These are phyloP conservation scores for Molorchus minor DNA, from an alignment of 2,888 invertebrate genomes.

Conservation along the genomic window DNA sequence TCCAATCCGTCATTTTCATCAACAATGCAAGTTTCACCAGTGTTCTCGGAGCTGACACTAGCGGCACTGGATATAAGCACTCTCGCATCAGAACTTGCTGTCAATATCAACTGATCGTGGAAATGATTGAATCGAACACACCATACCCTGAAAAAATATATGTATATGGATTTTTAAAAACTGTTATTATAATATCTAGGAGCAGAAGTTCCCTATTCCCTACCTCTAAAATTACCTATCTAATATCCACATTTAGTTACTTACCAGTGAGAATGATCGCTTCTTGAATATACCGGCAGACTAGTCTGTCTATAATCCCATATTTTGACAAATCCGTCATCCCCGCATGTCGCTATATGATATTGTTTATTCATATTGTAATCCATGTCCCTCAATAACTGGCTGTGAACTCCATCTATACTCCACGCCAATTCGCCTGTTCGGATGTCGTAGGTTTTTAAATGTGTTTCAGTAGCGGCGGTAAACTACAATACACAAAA, in stretches of 20 bases:
- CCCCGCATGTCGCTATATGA: slow-evolving; percentile 91
- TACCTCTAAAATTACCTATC: background rate
- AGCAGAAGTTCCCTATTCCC: too few species aligned
- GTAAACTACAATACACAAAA: slow-evolving; percentile 75
- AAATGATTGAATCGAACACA: slow-evolving; percentile 94
- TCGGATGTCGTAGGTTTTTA: slow-evolving; percentile 89
- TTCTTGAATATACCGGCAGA: slow-evolving; percentile 80
- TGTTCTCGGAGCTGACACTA: slow-evolving; percentile 85
- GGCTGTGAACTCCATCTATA: slow-evolving; percentile 85
- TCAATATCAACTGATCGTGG: slow-evolving; percentile 94
- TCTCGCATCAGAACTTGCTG: slow-evolving; percentile 94
- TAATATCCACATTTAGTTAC: background rate
- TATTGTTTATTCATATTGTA: slow-evolving; percentile 99
- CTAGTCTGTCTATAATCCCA: slow-evolving; percentile 92
- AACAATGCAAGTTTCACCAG: slow-evolving; percentile 64
- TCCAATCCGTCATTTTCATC: slow-evolving; percentile 64
- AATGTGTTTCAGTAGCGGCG: slow-evolving; percentile 84
- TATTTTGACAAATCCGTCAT: slow-evolving; percentile 93
- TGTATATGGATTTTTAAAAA: too few species aligned
- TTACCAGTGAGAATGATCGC: slow-evolving; percentile 89
- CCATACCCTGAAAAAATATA: slow-evolving; percentile 83
- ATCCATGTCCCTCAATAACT: slow-evolving; percentile 90
- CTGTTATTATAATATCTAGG: too few species aligned
- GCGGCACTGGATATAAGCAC: slow-evolving; percentile 89
- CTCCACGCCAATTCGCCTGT: slow-evolving; percentile 80